These are phyloP conservation scores for Lasioglossum villosulum DNA, from an alignment of 2,888 invertebrate genomes.

Conservation along the genomic window DNA sequence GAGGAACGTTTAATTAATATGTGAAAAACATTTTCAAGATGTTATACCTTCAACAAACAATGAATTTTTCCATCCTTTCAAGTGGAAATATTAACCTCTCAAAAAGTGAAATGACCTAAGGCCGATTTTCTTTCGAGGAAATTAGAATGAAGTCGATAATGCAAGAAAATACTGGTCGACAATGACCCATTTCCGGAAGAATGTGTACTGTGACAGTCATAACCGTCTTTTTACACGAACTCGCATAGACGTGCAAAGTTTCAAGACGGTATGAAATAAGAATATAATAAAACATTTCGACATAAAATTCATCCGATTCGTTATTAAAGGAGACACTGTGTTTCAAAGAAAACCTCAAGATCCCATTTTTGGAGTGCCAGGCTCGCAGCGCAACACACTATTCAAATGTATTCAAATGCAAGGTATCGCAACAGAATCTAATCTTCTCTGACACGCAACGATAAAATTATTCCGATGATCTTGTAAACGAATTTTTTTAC, in stretches of 20 bases:
- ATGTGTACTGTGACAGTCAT: not conserved
- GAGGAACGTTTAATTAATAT: not conserved
- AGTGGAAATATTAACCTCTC: not conserved
- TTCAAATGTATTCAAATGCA: not conserved
- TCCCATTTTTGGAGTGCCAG: not conserved
- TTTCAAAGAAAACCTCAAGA: not conserved
- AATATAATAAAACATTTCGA: not conserved
- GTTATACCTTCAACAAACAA: not conserved
- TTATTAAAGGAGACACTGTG: not conserved
- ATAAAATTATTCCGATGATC: not conserved
- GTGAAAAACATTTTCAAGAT: not conserved
- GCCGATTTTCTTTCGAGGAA: not conserved
- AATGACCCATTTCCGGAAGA: not conserved
- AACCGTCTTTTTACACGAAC: not conserved
- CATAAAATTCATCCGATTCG: not conserved
- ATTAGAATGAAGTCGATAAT: not conserved
- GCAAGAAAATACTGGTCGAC: not conserved
- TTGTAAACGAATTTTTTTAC: conserved; percentile 24
- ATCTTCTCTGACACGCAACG: not conserved
- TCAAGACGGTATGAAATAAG: not conserved
- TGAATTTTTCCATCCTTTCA: not conserved
- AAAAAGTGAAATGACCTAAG: not conserved
- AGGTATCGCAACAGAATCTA: not conserved
- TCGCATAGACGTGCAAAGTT: not conserved
- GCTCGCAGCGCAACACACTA: not conserved